These are phyloP conservation scores for Acipenser oxyrinchus DNA, from an alignment of 2,797 vertebrate species.

Conservation along the genomic window DNA sequence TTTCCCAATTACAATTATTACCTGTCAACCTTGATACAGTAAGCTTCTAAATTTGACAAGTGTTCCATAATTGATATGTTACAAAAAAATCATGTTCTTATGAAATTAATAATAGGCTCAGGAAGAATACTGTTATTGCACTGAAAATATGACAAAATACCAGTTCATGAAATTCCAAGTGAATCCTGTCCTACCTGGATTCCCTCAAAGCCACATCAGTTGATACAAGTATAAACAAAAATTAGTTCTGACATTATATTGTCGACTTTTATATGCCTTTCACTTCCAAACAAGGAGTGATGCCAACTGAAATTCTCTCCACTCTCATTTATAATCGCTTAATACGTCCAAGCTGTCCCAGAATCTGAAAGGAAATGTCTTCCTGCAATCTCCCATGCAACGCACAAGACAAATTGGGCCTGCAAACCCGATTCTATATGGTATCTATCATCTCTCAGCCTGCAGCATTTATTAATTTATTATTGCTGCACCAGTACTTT, in stretches of 20 bases:
- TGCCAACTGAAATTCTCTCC: slow-evolving; percentile 35
- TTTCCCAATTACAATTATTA: slow-evolving; percentile 44
- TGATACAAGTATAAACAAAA: slow-evolving; percentile 34
- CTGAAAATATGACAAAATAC: slow-evolving; percentile 7
- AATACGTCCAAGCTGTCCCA: slow-evolving; percentile 41
- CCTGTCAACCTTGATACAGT: slow-evolving; percentile 40
- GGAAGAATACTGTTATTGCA: slow-evolving; percentile 8
- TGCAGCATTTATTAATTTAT: slow-evolving; percentile 31
- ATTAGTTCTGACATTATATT: slow-evolving; percentile 27
- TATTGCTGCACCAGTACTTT: slow-evolving; percentile 21
- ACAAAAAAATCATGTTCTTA: slow-evolving; percentile 18
- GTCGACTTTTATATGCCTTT: slow-evolving; percentile 13
- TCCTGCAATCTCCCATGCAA: slow-evolving; percentile 36
- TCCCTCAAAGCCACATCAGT: slow-evolving; percentile 15
- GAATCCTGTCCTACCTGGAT: slow-evolving; percentile 9
- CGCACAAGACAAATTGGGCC: slow-evolving; percentile 48
- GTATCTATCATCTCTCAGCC: slow-evolving; percentile 36
- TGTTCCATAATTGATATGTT: slow-evolving; percentile 20
- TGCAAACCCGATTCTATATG: slow-evolving; percentile 20
- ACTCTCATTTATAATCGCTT: slow-evolving; percentile 51
- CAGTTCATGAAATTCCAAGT: too few relatives aligned
- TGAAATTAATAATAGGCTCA: slow-evolving; percentile 28
- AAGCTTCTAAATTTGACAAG: slow-evolving; percentile 36
- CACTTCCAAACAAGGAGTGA: slow-evolving; percentile 25
- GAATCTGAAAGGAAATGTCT: slow-evolving; percentile 47